Evolutionary conservation across 2,113 vertebrate genomes (phyloP).

Genomic region (Laticauda laticaudata): DNA sequence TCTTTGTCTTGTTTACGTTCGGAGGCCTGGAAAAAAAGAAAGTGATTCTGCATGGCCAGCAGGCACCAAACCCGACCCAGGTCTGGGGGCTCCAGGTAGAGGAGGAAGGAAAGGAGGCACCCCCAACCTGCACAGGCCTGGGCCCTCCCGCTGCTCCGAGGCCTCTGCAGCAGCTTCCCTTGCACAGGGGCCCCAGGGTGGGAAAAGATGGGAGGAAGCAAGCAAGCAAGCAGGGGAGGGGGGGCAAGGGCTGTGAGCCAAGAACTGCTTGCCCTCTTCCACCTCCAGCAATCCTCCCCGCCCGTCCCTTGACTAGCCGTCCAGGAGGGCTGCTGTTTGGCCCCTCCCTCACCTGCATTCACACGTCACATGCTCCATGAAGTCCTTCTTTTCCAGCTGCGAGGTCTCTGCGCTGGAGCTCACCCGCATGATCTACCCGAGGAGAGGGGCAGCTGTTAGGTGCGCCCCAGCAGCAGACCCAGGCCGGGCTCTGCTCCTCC

Average conservation of each 20-base stretch:
- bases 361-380: not conserved
- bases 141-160: not conserved
- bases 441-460: not conserved
- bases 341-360: not conserved
- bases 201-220: not conserved
- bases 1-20: not conserved
- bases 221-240: not conserved
- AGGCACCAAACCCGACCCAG: too few relatives aligned
- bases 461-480: too few relatives aligned
- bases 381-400: not conserved
- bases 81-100: too few relatives aligned
- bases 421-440: not conserved
- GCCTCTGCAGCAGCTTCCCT: not conserved
- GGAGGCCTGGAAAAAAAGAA: not conserved
- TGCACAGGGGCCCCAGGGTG: not conserved
- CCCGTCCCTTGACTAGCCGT: not conserved
- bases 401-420: not conserved
- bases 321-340: not conserved
- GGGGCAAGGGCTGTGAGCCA: not conserved
- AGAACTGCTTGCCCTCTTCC: accelerated
- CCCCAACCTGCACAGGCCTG: not conserved
- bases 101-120: too few relatives aligned
- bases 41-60: not conserved
- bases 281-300: too few relatives aligned
- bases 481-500: not conserved